Evolutionary conservation across 2,888 invertebrate species (phyloP).

Genomic region (Harpagoxenus sublaevis): DNA sequence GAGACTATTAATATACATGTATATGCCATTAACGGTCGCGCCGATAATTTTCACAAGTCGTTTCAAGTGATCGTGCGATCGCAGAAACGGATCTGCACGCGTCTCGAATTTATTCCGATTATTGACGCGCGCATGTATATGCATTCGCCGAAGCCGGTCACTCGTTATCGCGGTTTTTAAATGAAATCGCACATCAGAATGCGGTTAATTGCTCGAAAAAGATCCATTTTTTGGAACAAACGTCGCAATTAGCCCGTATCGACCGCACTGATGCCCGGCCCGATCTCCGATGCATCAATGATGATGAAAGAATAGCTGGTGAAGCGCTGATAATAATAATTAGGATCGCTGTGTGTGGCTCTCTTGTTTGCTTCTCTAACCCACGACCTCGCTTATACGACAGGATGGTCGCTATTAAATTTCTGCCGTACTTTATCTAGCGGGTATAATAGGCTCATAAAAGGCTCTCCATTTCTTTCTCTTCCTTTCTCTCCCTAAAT

Average conservation of each 20-base stretch:
- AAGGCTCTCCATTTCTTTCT: slow-evolving; percentile 13
- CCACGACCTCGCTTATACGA: slow-evolving; percentile 62
- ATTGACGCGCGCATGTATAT: background rate
- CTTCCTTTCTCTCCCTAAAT: background rate
- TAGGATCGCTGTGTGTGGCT: slow-evolving; percentile 71
- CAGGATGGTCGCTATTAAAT: slow-evolving; percentile 56
- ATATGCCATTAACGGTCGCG: background rate
- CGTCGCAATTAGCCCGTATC: slow-evolving; percentile 56
- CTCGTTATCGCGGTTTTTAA: slow-evolving; percentile 44
- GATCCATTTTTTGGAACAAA: slow-evolving; percentile 58
- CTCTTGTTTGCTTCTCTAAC: slow-evolving; percentile 72
- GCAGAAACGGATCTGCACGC: slow-evolving; percentile 26
- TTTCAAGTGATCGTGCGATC: background rate
- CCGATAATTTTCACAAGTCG: slow-evolving; percentile 27
- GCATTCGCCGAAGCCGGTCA: slow-evolving; percentile 28
- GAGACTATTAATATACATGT: background rate
- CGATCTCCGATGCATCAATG: slow-evolving; percentile 63
- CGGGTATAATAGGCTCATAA: slow-evolving; percentile 66
- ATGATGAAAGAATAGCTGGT: slow-evolving; percentile 69
- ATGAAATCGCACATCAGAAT: slow-evolving; percentile 34
- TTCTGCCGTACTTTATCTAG: slow-evolving; percentile 53
- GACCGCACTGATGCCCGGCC: background rate
- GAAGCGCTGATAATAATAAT: slow-evolving; percentile 71
- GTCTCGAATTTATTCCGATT: slow-evolving; percentile 26
- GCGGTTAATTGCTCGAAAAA: slow-evolving; percentile 51